These are phyloP conservation scores for Neogobius melanostomus DNA, from an alignment of 2,113 vertebrate species.

Conservation along the genomic window DNA sequence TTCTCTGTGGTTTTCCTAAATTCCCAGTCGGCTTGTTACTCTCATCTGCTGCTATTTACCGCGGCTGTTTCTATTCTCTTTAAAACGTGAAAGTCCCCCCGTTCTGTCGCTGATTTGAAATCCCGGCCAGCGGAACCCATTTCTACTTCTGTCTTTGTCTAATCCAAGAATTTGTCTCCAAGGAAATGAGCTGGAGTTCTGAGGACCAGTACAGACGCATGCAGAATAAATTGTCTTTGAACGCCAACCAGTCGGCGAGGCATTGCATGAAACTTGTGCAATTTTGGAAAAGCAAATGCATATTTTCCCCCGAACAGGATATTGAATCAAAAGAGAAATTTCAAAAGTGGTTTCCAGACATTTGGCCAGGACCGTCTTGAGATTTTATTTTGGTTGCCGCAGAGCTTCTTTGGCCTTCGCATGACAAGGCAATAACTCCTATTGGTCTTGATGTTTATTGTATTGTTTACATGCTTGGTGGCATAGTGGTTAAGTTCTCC, in stretches of 20 bases:
- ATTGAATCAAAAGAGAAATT: no score
- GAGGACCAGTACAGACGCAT: background rate
- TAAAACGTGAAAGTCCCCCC: background rate
- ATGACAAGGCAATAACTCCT: no score
- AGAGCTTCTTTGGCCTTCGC: no score
- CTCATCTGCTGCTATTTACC: conserved; percentile 21
- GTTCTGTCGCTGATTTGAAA: conserved; percentile 8
- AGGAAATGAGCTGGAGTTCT: background rate
- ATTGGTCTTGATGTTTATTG: no score
- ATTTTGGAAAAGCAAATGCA: no score
- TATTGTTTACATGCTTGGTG: no score
- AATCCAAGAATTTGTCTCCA: conserved; percentile 8
- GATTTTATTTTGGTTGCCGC: no score
- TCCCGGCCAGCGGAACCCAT: background rate
- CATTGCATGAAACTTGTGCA: background rate
- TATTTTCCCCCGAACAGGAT: no score
- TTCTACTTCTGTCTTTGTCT: background rate
- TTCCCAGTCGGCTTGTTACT: background rate
- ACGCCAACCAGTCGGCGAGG: background rate
- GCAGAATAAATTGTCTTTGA: background rate
- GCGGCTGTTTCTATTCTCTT: background rate
- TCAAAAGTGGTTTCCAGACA: no score
- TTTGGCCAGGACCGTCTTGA: no score
- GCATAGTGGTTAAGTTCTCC: no score
- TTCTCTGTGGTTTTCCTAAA: conserved; percentile 14